Evolutionary conservation across 2,888 invertebrate species (phyloP).

Genomic region (Eupithecia inturbata): DNA sequence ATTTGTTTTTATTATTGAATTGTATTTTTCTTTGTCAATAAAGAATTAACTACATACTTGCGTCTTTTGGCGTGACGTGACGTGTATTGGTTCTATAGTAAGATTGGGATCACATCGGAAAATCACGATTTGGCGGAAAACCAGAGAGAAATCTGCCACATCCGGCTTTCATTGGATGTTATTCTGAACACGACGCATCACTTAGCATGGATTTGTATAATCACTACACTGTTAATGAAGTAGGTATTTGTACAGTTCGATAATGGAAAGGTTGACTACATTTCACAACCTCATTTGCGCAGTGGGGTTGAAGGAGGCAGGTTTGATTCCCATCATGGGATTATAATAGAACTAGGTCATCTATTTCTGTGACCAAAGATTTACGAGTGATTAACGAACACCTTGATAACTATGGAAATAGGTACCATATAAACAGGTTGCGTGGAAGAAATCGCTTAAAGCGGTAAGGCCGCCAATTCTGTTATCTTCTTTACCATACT

Average conservation of each 20-base stretch:
- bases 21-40: too few relatives aligned
- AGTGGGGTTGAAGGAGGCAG: neutral
- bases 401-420: too few relatives aligned
- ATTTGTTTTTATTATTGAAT: too few relatives aligned
- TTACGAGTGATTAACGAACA: too few relatives aligned
- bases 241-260: neutral
- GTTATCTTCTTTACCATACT: too few relatives aligned
- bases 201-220: constrained; percentile 32
- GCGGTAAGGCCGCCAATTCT: too few relatives aligned
- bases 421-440: too few relatives aligned
- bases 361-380: neutral
- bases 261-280: neutral
- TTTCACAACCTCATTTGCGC: neutral
- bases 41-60: too few relatives aligned
- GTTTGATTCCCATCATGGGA: neutral
- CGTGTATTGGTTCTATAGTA: neutral
- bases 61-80: too few relatives aligned
- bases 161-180: constrained; percentile 29
- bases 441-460: too few relatives aligned
- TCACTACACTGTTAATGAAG: constrained; percentile 15
- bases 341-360: neutral
- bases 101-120: constrained; percentile 1
- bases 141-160: constrained; percentile 14
- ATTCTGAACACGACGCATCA: constrained; percentile 14
- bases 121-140: constrained; percentile 11